Evolutionary conservation across 2,113 vertebrate genomes (phyloP).

Genomic region (Gallinago paraguaiae): DNA sequence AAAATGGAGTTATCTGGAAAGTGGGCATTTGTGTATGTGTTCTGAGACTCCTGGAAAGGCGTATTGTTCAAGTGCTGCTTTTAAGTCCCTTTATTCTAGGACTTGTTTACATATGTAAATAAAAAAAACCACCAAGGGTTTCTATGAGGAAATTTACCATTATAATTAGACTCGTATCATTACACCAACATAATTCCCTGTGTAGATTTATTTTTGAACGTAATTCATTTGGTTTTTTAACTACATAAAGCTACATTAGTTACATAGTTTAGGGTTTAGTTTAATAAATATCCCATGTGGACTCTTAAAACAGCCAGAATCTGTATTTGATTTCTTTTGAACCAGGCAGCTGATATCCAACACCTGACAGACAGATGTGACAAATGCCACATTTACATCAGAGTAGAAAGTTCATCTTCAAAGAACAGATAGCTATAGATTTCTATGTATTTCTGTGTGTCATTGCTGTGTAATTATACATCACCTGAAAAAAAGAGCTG

Average conservation of each 20-base stretch:
- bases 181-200: neutral
- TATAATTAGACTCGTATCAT: neutral
- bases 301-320: neutral
- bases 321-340: neutral
- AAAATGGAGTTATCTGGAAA: neutral
- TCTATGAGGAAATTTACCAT: neutral
- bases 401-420: neutral
- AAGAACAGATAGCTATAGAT: neutral
- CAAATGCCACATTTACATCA: neutral
- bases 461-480: neutral
- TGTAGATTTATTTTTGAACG: neutral
- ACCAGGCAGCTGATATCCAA: neutral
- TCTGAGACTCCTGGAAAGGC: neutral
- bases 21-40: neutral
- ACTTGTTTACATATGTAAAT: neutral
- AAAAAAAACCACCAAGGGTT: neutral
- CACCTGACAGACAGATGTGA: fast-evolving
- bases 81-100: neutral
- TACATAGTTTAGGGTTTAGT: neutral
- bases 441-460: neutral
- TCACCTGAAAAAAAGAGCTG: neutral
- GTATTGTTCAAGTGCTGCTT: neutral
- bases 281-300: neutral
- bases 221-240: neutral
- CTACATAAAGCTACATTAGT: neutral